Conservation (phyloP, 2,888 invertebrate genomes). For the Acronicta leporina region DNA sequence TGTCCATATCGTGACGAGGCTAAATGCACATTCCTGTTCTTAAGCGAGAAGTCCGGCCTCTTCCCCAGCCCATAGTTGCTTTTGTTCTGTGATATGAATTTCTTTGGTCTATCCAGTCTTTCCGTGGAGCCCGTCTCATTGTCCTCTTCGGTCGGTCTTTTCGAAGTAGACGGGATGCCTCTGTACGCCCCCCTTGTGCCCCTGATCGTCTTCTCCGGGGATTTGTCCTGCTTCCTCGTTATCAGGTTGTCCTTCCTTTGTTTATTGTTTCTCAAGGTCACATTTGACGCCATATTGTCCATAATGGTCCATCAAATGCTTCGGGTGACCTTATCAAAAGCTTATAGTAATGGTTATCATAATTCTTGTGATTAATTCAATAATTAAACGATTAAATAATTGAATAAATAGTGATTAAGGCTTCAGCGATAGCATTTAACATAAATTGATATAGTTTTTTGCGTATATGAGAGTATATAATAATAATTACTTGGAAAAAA, state of each 20-base stretch:
- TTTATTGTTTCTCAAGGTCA: conserved; percentile 79
- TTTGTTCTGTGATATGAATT: conserved; percentile 84
- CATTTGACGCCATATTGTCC: conserved; percentile 87
- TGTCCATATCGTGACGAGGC: conserved; percentile 86
- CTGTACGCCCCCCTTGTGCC: conserved; percentile 84
- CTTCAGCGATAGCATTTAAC: conserved; percentile 59
- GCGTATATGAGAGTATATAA: conserved; percentile 54
- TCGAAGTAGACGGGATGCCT: conserved; percentile 81
- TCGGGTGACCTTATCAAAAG: conserved; percentile 37
- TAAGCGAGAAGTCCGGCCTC: conserved; percentile 84
- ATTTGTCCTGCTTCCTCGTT: conserved; percentile 86
- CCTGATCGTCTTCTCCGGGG: conserved; percentile 86
- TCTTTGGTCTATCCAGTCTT: conserved; percentile 86
- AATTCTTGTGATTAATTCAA: conserved; percentile 56
- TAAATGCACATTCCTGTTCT: conserved; percentile 86
- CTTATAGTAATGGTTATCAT: conserved; percentile 57
- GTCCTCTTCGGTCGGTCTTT: conserved; percentile 76
- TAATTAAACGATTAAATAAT: conserved; percentile 54
- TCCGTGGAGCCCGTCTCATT: conserved; percentile 81
- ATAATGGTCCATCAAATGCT: conserved; percentile 75
- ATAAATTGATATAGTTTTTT: conserved; percentile 58
- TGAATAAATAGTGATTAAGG: conserved; percentile 68
- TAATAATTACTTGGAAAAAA: conserved; percentile 50
- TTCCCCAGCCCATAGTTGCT: conserved; percentile 83
- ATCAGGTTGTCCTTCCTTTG: conserved; percentile 87